These are phyloP conservation scores for Blastobasis lacticolella DNA, from an alignment of 2,888 invertebrate species.

Conservation along the genomic window DNA sequence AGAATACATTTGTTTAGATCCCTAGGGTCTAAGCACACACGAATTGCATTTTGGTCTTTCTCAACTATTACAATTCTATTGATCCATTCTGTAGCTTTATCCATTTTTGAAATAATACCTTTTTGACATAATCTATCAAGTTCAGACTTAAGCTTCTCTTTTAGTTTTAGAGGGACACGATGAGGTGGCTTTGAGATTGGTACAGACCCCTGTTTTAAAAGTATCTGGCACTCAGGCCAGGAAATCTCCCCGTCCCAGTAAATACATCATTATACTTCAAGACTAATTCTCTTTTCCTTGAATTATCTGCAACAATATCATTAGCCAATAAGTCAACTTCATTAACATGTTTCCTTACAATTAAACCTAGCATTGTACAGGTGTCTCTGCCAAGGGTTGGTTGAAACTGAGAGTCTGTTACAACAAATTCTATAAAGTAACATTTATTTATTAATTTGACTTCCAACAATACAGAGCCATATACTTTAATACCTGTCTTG, in stretches of 20 bases:
- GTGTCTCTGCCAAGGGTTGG: too few relatives aligned
- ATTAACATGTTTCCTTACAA: too few relatives aligned
- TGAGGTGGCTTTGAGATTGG: not conserved
- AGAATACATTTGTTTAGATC: slow-evolving; percentile 5
- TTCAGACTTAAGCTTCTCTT: not conserved
- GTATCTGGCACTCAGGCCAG: not conserved
- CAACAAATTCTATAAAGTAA: too few relatives aligned
- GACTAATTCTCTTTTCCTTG: too few relatives aligned
- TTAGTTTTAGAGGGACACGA: not conserved
- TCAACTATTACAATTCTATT: slow-evolving; percentile 6
- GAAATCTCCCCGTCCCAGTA: not conserved
- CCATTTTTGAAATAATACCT: slow-evolving; percentile 5
- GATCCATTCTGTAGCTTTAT: slow-evolving; percentile 5
- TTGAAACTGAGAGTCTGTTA: too few relatives aligned
- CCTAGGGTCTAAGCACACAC: slow-evolving; percentile 4
- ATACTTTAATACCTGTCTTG: too few relatives aligned
- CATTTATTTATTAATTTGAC: too few relatives aligned
- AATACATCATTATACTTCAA: not conserved
- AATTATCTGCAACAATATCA: too few relatives aligned
- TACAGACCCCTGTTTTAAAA: not conserved
- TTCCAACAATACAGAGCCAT: too few relatives aligned
- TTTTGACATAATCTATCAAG: not conserved
- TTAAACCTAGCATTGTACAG: too few relatives aligned
- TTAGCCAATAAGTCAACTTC: too few relatives aligned
- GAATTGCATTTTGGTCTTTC: slow-evolving; percentile 3